Evolutionary conservation across 2,797 vertebrate genomes (phyloP).

Genomic region (Typhlichthys eigenmanni): DNA sequence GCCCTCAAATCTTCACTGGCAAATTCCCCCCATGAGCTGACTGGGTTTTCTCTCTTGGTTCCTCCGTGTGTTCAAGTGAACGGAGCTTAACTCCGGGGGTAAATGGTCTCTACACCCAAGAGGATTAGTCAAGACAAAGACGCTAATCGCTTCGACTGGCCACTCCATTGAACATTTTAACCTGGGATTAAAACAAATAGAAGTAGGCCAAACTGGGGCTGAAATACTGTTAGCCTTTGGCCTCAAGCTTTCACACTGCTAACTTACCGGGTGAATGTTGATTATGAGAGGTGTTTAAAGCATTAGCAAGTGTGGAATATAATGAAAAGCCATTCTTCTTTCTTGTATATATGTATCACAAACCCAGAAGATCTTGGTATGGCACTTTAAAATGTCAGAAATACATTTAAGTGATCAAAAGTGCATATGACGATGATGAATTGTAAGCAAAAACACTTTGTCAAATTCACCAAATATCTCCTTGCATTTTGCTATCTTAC

Average conservation of each 20-base stretch:
- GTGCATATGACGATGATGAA: no score
- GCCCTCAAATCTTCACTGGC: neutral
- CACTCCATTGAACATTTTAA: conserved; percentile 51
- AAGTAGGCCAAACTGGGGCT: conserved; percentile 22
- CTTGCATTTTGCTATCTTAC: no score
- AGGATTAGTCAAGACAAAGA: conserved; percentile 65
- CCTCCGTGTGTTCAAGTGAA: conserved; percentile 76
- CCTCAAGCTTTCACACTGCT: conserved; percentile 38
- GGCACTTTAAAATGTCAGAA: neutral
- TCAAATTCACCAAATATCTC: no score
- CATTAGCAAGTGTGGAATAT: conserved; percentile 11
- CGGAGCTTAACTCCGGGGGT: conserved; percentile 68
- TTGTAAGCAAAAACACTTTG: no score
- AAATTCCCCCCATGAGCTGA: neutral
- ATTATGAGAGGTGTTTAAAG: conserved; percentile 13
- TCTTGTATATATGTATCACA: neutral
- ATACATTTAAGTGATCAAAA: no score
- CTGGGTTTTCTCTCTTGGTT: conserved; percentile 70
- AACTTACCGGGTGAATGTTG: conserved; percentile 16
- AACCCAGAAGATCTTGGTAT: neutral
- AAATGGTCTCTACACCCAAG: conserved; percentile 64
- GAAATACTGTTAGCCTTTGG: conserved; percentile 27
- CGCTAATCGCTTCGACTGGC: conserved; percentile 68
- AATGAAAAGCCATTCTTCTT: no score
- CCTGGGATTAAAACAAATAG: conserved; percentile 52